Evolutionary conservation across 2,888 invertebrate genomes (phyloP).

Genomic region (Polydrusus tereticollis): DNA sequence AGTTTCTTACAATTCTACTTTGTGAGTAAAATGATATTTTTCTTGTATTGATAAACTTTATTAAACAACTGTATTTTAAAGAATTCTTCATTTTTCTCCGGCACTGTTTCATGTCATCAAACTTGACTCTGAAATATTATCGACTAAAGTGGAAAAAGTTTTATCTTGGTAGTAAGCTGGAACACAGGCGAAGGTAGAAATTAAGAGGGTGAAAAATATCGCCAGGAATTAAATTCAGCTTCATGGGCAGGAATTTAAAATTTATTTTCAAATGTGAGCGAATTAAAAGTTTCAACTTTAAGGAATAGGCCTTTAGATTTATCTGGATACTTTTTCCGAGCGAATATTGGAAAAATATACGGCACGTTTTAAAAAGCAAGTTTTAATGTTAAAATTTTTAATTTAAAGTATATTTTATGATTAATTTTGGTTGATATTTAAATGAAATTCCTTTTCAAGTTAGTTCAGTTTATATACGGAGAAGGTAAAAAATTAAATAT

Average conservation of each 20-base stretch:
- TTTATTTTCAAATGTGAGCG: slow-evolving; percentile 41
- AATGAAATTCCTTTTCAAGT: no score
- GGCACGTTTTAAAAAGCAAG: slow-evolving; percentile 4
- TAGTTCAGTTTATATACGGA: no score
- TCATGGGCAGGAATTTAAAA: slow-evolving; percentile 43
- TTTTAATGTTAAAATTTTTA: neutral
- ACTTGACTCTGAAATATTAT: slow-evolving; percentile 18
- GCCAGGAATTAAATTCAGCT: slow-evolving; percentile 40
- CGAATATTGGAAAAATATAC: slow-evolving; percentile 6
- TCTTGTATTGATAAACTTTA: no score
- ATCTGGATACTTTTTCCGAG: neutral
- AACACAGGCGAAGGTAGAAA: slow-evolving; percentile 42
- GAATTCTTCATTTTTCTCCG: no score
- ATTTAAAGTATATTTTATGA: neutral
- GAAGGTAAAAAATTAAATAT: no score
- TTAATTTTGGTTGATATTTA: no score
- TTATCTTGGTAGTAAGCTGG: slow-evolving; percentile 40
- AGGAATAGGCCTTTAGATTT: slow-evolving; percentile 16
- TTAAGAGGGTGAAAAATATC: slow-evolving; percentile 47
- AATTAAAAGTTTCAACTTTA: slow-evolving; percentile 44
- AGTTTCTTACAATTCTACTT: no score
- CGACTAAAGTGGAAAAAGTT: slow-evolving; percentile 35
- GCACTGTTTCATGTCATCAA: slow-evolving; percentile 1
- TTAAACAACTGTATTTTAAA: no score
- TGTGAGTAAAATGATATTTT: no score